These are phyloP conservation scores for Nerophis lumbriciformis DNA, from an alignment of 2,113 vertebrate species.

Conservation along the genomic window DNA sequence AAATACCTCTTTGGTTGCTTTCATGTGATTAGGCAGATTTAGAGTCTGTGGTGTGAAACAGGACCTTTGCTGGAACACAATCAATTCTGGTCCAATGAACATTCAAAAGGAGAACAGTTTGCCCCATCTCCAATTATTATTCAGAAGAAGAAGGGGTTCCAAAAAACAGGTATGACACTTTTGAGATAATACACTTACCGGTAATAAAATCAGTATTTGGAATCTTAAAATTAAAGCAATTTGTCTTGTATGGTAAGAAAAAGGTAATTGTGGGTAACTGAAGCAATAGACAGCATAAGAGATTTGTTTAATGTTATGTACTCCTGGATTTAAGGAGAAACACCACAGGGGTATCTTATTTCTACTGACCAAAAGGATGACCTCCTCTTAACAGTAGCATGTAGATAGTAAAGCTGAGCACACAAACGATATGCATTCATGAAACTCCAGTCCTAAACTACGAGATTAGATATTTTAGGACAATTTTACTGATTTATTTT, in stretches of 20 bases:
- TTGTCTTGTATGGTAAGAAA: not conserved
- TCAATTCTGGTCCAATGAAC: constrained; percentile 27
- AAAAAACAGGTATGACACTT: not conserved
- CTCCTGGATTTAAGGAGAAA: not conserved
- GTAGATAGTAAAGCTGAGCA: constrained; percentile 17
- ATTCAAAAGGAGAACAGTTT: constrained; percentile 32
- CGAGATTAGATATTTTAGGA: constrained; percentile 20
- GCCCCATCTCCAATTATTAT: constrained; percentile 12
- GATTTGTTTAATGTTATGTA: constrained; percentile 1
- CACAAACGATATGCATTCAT: constrained; percentile 20
- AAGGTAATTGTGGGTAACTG: not conserved
- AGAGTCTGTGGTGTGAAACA: constrained; percentile 18
- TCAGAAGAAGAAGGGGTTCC: constrained; percentile 17
- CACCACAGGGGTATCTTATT: constrained; percentile 19
- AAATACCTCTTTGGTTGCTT: constrained; percentile 1
- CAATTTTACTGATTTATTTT: too few relatives aligned
- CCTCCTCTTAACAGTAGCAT: constrained; percentile 36
- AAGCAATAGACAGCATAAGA: not conserved
- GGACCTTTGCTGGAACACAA: constrained; percentile 23
- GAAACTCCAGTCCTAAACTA: constrained; percentile 13
- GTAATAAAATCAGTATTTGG: not conserved
- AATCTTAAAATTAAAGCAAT: not conserved
- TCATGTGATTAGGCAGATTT: constrained; percentile 10
- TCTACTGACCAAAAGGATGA: constrained; percentile 14
- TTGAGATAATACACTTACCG: constrained; percentile 13